A percentile compares a stretch with the other conserved stretches of the same genome.
Evolutionary conservation across 1,140 invertebrate species (phyloP).

Genomic region (Drosophila aff.): DNA sequence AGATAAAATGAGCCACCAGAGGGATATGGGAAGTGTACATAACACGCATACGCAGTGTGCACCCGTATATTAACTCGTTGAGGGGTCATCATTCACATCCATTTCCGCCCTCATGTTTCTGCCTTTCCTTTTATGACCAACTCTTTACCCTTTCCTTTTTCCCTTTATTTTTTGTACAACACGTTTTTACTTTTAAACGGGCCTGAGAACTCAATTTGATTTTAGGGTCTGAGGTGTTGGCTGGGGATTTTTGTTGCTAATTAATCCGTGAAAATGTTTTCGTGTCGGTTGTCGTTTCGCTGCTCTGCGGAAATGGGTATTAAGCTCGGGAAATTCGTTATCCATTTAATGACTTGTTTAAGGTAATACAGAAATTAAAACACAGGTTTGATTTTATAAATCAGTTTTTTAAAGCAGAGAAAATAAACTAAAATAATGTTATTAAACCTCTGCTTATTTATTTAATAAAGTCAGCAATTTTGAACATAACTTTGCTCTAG

Average conservation of each 20-base stretch:
- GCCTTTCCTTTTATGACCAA: slow-evolving; percentile 7
- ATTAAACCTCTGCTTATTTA: too few species aligned
- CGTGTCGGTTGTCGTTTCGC: slow-evolving; percentile 16
- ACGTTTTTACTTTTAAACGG: slow-evolving; percentile 65
- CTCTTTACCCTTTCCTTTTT: background rate
- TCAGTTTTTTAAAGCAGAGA: background rate
- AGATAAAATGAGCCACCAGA: slow-evolving; percentile 15
- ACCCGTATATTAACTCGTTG: slow-evolving; percentile 29
- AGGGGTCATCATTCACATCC: slow-evolving; percentile 27
- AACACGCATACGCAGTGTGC: slow-evolving; percentile 59
- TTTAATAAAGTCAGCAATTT: background rate
- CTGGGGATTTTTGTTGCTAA: slow-evolving; percentile 31
- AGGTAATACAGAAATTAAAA: background rate
- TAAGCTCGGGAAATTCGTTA: slow-evolving; percentile 18
- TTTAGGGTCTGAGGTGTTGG: slow-evolving; percentile 36
- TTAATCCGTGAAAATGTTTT: slow-evolving; percentile 59
- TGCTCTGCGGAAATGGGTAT: background rate
- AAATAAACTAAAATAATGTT: background rate
- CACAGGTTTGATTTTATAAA: background rate
- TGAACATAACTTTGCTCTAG: background rate
- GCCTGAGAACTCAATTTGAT: slow-evolving; percentile 29
- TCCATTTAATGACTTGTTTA: slow-evolving; percentile 2
- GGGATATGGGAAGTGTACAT: slow-evolving; percentile 16
- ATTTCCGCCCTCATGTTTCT: slow-evolving; percentile 9
- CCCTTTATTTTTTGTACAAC: slow-evolving; percentile 18